Conservation (phyloP, 2,797 vertebrate species). For the Intellagama lesueurii region DNA sequence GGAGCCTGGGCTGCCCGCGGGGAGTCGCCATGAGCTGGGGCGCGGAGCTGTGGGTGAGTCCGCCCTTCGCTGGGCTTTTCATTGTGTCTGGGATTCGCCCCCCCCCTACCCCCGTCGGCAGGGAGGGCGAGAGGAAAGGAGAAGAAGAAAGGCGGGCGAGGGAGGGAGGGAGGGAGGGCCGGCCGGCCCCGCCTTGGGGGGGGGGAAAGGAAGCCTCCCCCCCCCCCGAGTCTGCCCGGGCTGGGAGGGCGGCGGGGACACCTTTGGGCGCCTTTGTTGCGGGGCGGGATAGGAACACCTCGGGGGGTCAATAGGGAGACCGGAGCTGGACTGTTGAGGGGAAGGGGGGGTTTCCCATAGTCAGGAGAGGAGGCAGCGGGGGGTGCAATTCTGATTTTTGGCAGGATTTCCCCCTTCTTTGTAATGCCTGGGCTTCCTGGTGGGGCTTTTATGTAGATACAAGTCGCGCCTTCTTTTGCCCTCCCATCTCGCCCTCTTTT, state of each 20-base stretch:
- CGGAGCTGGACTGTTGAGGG: background rate
- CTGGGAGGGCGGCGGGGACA: too few species aligned
- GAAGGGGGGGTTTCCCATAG: background rate
- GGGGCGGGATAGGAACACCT: background rate
- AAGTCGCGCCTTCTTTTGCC: too few species aligned
- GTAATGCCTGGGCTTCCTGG: background rate
- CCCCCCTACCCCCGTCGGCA: background rate
- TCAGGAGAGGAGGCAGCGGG: background rate
- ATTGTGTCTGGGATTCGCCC: constrained; percentile 2
- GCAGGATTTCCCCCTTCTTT: background rate
- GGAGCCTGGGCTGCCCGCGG: constrained; percentile 20
- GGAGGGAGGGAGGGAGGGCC: background rate
- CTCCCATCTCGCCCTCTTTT: background rate
- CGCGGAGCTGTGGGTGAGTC: constrained; percentile 77
- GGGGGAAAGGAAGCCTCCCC: background rate
- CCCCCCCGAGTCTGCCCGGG: too few species aligned
- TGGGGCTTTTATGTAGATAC: background rate
- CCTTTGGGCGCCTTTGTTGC: background rate
- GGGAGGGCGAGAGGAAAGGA: background rate
- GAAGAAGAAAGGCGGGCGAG: background rate
- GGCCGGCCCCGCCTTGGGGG: background rate
- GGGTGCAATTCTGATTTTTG: too few species aligned
- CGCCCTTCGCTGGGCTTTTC: background rate
- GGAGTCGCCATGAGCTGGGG: constrained; percentile 75
- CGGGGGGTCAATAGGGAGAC: too few species aligned